Evolutionary conservation across 1,140 invertebrate species (phyloP).

Genomic region (Hyphantria cunea): DNA sequence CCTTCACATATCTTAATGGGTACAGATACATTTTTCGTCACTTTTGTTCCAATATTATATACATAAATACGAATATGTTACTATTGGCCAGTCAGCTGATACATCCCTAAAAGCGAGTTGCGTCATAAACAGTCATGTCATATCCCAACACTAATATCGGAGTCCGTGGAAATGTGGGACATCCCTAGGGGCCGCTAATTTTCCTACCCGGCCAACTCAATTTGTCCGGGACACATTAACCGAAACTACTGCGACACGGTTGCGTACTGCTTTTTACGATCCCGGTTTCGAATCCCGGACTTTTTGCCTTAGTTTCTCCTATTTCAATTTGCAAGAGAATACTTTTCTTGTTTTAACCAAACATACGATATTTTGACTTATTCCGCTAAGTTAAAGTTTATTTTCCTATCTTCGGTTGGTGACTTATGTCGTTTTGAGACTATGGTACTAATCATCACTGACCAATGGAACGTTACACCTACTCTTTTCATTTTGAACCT

Average conservation of each 20-base stretch:
- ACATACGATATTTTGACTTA: slow-evolving; percentile 6
- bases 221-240: slow-evolving; percentile 76
- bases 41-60: too few relatives aligned
- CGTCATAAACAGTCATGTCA: slow-evolving; percentile 28
- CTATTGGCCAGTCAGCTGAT: too few relatives aligned
- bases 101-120: slow-evolving; percentile 11
- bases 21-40: too few relatives aligned
- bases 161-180: slow-evolving; percentile 15
- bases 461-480: slow-evolving; percentile 43
- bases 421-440: slow-evolving; percentile 45
- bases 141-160: slow-evolving; percentile 24
- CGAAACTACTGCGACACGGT: slow-evolving; percentile 70
- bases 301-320: slow-evolving; percentile 56
- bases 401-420: slow-evolving; percentile 33
- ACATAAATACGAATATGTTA: too few relatives aligned
- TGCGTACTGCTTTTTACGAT: slow-evolving; percentile 69
- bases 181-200: slow-evolving; percentile 72
- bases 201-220: slow-evolving; percentile 69
- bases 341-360: slow-evolving; percentile 37
- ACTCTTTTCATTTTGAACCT: slow-evolving; percentile 33
- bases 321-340: slow-evolving; percentile 74
- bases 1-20: too few relatives aligned
- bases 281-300: slow-evolving; percentile 57
- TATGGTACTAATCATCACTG: slow-evolving; percentile 64
- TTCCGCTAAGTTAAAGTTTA: slow-evolving; percentile 29